phyloP scores from a whole-genome alignment of 2,113 vertebrate species.

The Oplegnathus fasciatus region DNA sequence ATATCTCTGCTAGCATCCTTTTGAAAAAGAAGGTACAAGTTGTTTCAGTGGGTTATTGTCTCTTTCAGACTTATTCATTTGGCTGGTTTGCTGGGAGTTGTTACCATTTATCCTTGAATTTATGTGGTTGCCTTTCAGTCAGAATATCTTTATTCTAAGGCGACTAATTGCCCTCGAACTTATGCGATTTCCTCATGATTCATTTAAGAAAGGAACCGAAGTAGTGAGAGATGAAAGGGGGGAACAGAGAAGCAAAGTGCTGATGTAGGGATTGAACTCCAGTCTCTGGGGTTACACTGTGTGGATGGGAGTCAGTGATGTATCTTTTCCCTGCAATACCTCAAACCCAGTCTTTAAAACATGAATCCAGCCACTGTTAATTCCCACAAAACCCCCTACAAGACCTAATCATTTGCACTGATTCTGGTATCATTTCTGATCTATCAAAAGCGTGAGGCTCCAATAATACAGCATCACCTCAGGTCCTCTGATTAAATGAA shows the following conservation, averaged over 20 bases:
- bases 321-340: slow-evolving; percentile 25
- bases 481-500: slow-evolving; percentile 25
- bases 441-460: slow-evolving; percentile 3
- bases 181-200: slow-evolving; percentile 30
- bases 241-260: slow-evolving; percentile 19
- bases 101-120: background rate
- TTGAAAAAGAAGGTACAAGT: background rate
- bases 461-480: background rate
- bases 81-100: background rate
- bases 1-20: background rate
- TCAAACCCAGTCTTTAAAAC: background rate
- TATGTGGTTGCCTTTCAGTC: background rate
- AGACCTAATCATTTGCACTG: slow-evolving; percentile 24
- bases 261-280: slow-evolving; percentile 29
- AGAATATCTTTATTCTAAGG: background rate
- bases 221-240: slow-evolving; percentile 17
- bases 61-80: background rate
- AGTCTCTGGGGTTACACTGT: slow-evolving; percentile 29
- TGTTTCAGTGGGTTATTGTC: background rate
- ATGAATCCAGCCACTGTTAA: slow-evolving; percentile 17
- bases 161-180: background rate
- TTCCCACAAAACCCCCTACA: slow-evolving; percentile 5
- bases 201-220: slow-evolving; percentile 4
- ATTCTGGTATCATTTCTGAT: slow-evolving; percentile 48
- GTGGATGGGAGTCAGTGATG: background rate